Evolutionary conservation across 2,888 invertebrate genomes (phyloP).

Genomic region (Heliconius erato): DNA sequence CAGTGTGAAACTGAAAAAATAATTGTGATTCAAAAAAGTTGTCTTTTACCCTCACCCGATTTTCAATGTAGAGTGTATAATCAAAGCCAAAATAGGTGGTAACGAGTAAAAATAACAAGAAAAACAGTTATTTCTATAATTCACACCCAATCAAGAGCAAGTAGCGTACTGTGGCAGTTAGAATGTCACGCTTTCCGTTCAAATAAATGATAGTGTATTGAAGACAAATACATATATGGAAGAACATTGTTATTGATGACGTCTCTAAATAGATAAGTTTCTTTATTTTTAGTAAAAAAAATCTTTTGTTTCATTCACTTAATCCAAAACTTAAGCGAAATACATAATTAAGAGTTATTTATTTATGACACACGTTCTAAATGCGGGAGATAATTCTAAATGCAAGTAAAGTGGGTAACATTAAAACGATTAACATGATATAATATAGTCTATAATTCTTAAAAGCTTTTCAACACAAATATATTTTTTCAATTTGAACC

Average conservation of each 20-base stretch:
- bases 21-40: too few species aligned
- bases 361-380: background rate
- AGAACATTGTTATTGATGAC: background rate
- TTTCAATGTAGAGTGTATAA: background rate
- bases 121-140: slow-evolving; percentile 4
- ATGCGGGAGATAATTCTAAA: too few species aligned
- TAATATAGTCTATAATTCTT: background rate
- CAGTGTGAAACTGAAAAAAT: too few species aligned
- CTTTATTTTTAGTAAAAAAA: background rate
- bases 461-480: background rate
- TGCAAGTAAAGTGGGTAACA: background rate
- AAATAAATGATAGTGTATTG: background rate
- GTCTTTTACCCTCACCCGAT: too few species aligned
- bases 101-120: background rate
- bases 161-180: background rate
- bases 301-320: background rate
- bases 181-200: slow-evolving; percentile 10
- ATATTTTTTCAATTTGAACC: background rate
- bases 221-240: background rate
- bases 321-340: background rate
- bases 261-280: background rate
- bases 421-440: background rate
- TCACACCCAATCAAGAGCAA: slow-evolving; percentile 2
- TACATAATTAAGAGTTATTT: background rate
- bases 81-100: background rate